A percentile compares a stretch with the other conserved stretches of the same genome.
These are phyloP conservation scores for Xiphophorus maculatus DNA, from an alignment of 2,113 vertebrate genomes.

Conservation along the genomic window DNA sequence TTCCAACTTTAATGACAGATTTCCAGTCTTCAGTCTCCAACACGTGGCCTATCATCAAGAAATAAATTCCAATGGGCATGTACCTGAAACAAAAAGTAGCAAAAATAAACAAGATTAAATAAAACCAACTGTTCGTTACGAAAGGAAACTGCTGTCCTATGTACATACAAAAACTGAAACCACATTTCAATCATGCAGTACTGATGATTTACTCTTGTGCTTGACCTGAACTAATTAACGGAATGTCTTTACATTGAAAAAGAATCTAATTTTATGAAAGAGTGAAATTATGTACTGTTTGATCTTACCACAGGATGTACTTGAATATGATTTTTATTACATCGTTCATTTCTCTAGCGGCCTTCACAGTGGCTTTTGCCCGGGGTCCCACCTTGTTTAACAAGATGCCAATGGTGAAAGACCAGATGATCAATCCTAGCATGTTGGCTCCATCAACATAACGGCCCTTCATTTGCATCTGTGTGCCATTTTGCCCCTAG, in stretches of 20 bases:
- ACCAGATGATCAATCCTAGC: slow-evolving; percentile 14
- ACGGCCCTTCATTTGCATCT: accelerated
- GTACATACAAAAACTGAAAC: neutral
- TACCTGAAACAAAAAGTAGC: slow-evolving; percentile 14
- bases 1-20: neutral
- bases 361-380: accelerated
- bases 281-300: neutral
- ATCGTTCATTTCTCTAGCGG: neutral
- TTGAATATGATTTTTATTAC: neutral
- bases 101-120: neutral
- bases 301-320: neutral
- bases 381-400: neutral
- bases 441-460: neutral
- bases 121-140: neutral
- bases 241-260: neutral
- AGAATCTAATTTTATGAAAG: neutral
- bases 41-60: neutral
- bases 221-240: neutral
- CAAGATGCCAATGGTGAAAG: neutral
- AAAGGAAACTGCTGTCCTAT: neutral
- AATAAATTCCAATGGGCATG: slow-evolving; percentile 9
- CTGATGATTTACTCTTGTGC: too few species aligned
- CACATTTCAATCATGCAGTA: neutral
- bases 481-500: neutral
- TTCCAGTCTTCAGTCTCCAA: neutral